Base-by-base conservation (phyloP, 1,140 invertebrate species). In the Drosophila ambigua region DNA sequence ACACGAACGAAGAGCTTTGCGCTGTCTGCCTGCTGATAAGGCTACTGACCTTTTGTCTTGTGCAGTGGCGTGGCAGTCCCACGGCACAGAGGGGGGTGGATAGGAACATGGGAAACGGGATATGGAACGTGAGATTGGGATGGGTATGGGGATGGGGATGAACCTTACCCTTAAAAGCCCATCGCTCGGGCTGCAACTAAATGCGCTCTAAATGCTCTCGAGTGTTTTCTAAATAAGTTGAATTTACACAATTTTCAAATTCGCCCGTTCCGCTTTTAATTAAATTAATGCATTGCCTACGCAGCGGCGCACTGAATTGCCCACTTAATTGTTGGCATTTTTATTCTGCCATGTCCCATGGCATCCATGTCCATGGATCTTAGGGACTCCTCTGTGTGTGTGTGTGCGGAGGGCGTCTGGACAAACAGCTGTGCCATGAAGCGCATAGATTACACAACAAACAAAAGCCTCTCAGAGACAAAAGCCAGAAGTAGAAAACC, bases 391-490 rank as follows among this genome's bases (percentile, higher is more conserved):
- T 57, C 41, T 16, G 11, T 15, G 16, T 24, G 11, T 41, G 2
- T 5, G 2, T 45, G n/a, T 11, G 15, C 16, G n/a, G 26, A 6
- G 46, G 71, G 59, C 71, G 81, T 77, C 82, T 81, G 81, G 77
- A 85, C 82, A 87, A 87, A 82, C 82, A 87, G 82, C 82, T 87
- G 82, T 87, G 82, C 82, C 82, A 78, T 88, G 71, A 85, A 87
- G 82, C 83, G 83, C 83, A 87, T 87, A 87, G 82, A 87, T 87
- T 87, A 87, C 82, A 87, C 82, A 87, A 88, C 74, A 87, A 87
- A 87, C 83, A 87, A 87, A 87, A 88, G 83, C 83, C 69, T 78
- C 82, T 72, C 78, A 76, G 68, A 88, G 83, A 83, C 79, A 88
- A 83, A 82, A 88, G 74, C 57, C 61, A 75, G 31, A 23, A 58